Evolutionary conservation across 2,797 vertebrate genomes (phyloP).

Genomic region (Eremophila alpestris): DNA sequence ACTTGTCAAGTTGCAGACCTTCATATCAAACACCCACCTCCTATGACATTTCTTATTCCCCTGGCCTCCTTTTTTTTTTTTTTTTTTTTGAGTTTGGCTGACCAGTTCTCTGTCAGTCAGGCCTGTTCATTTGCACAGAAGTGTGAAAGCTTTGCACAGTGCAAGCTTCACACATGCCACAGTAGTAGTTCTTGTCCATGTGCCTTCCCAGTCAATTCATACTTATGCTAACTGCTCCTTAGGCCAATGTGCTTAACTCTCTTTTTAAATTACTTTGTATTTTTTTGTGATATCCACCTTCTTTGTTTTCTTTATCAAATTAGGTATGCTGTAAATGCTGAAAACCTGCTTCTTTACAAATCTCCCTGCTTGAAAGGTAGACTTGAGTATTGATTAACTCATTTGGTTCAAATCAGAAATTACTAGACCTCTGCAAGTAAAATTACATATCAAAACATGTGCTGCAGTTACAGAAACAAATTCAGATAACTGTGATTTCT

Average conservation of each 20-base stretch:
- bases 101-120: background rate
- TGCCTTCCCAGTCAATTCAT: background rate
- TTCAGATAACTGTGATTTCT: background rate
- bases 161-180: background rate
- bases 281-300: background rate
- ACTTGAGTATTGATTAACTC: background rate
- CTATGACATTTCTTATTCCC: background rate
- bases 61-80: fast-evolving
- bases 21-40: background rate
- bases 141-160: background rate
- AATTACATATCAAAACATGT: background rate
- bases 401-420: background rate
- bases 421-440: background rate
- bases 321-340: background rate
- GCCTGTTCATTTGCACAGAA: background rate
- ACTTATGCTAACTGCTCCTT: background rate
- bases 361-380: background rate
- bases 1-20: background rate
- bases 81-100: no score
- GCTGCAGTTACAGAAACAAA: background rate
- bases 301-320: background rate
- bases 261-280: background rate
- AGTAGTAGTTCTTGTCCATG: background rate
- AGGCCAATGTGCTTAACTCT: background rate
- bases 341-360: background rate